Conservation (phyloP, 35 echinoderm and acorn worm genomes). For the Patiria miniata region DNA sequence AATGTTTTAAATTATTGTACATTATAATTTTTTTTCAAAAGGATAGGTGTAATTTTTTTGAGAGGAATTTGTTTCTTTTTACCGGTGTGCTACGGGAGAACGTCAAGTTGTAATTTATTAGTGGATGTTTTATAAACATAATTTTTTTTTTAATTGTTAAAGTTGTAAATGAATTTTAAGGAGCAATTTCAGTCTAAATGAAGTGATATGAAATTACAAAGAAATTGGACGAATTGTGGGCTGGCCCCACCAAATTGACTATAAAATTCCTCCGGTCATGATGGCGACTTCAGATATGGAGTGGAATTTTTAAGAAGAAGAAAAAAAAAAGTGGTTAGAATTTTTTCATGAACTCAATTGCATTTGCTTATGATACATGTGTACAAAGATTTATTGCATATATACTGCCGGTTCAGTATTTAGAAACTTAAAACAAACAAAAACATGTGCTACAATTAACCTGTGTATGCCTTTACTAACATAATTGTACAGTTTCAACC, state of each 20-base stretch:
- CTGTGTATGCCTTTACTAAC: constrained; percentile 29
- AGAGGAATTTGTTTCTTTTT: background rate
- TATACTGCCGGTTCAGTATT: constrained; percentile 24
- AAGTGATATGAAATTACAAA: background rate
- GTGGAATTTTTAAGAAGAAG: background rate
- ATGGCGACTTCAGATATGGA: background rate
- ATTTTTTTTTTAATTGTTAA: background rate
- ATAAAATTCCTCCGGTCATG: background rate
- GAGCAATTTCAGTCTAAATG: constrained; percentile 5
- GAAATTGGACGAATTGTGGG: background rate
- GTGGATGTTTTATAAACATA: constrained; percentile 17
- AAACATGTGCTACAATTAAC: constrained; percentile 12
- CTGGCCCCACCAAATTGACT: background rate
- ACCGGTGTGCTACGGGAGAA: constrained; percentile 2
- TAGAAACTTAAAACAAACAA: background rate
- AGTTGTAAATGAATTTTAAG: constrained; percentile 9
- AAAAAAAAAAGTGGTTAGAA: background rate
- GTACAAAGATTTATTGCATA: constrained; percentile 6
- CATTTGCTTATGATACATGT: background rate
- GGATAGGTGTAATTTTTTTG: background rate
- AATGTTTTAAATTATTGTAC: background rate
- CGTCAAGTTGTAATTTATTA: background rate
- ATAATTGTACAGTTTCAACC: constrained; percentile 15
- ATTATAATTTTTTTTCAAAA: background rate
- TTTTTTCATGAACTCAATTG: constrained; percentile 22